A percentile compares a stretch with the other conserved stretches of the same genome.
Evolutionary conservation across 2,888 invertebrate species (phyloP).

Genomic region (Craniophora ligustri): DNA sequence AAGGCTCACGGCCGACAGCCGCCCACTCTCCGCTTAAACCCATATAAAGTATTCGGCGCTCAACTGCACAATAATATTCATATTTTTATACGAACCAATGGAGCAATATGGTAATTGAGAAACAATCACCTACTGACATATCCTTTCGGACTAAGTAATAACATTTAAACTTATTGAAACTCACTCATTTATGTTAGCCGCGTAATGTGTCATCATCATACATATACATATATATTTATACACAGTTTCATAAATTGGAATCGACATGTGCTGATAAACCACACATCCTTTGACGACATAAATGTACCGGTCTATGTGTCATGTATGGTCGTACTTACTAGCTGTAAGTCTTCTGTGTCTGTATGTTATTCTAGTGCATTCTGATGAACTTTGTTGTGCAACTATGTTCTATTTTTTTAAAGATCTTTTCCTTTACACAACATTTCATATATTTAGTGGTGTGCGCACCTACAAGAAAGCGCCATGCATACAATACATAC

Average conservation of each 20-base stretch:
- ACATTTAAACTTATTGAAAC: constrained; percentile 41
- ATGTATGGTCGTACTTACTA: background rate
- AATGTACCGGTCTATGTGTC: background rate
- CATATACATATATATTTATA: constrained; percentile 22
- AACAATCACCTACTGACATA: constrained; percentile 64
- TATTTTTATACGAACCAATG: constrained; percentile 78
- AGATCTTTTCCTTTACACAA: background rate
- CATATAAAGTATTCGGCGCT: constrained; percentile 83
- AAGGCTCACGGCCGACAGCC: constrained; percentile 84
- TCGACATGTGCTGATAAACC: constrained; percentile 29
- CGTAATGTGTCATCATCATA: constrained; percentile 31
- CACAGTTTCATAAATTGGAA: constrained; percentile 12
- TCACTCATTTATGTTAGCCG: constrained; percentile 40
- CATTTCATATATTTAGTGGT: too few species aligned
- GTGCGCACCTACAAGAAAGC: too few species aligned
- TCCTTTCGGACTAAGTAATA: constrained; percentile 49
- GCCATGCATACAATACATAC: too few species aligned
- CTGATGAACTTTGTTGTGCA: too few species aligned
- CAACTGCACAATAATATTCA: constrained; percentile 80
- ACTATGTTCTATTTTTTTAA: constrained; percentile 3
- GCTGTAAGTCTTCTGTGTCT: constrained; percentile 6
- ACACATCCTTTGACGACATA: constrained; percentile 42
- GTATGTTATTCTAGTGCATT: constrained; percentile 24
- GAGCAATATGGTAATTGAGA: constrained; percentile 78
- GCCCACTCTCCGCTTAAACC: constrained; percentile 85